Evolutionary conservation across 2,113 vertebrate genomes (phyloP).

Genomic region (Numenius arquata): DNA sequence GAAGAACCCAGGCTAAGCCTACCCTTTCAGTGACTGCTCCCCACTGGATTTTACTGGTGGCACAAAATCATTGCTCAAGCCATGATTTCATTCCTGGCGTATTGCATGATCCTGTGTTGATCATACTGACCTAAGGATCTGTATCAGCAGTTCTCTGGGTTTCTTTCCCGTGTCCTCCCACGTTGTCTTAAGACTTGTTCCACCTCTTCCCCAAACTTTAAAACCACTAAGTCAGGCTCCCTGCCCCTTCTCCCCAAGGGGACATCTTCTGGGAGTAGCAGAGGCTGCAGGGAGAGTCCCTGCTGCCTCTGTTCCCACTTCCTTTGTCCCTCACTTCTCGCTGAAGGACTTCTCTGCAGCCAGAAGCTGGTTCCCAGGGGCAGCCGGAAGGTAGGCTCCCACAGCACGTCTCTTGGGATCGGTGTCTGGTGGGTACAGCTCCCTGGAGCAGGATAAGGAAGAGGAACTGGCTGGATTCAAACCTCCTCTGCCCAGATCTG

Average conservation of each 20-base stretch:
- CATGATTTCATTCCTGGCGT: neutral
- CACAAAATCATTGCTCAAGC: neutral
- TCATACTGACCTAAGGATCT: neutral
- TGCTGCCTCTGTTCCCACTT: neutral
- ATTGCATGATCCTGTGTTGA: neutral
- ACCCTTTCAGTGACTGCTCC: neutral
- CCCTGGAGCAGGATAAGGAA: neutral
- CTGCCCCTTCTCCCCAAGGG: neutral
- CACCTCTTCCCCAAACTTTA: neutral
- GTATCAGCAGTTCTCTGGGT: neutral
- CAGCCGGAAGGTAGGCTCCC: neutral
- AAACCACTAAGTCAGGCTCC: neutral
- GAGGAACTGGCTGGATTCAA: neutral
- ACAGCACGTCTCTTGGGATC: neutral
- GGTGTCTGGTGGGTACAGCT: neutral
- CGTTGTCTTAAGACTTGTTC: neutral
- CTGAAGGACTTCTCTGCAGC: neutral
- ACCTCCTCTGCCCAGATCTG: neutral
- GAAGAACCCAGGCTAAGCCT: constrained; percentile 9
- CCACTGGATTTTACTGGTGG: neutral
- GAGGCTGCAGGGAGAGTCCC: neutral
- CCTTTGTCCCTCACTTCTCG: neutral
- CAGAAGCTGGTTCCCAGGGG: neutral
- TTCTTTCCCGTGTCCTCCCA: neutral
- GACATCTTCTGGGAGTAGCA: neutral